Evolutionary conservation across 2,888 invertebrate genomes (phyloP).

Genomic region (Tiphia femorata): DNA sequence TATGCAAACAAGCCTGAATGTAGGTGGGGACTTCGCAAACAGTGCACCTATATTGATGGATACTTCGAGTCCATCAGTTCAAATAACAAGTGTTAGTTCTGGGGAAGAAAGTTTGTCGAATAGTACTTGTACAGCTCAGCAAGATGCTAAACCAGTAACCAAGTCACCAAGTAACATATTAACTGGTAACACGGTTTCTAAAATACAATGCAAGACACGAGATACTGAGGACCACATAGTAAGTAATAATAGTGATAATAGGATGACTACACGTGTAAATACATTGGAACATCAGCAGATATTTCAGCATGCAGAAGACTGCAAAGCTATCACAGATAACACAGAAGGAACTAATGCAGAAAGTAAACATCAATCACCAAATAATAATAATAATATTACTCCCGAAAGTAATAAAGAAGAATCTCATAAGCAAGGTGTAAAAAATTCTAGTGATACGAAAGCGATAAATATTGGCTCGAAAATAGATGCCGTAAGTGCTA

Average conservation of each 20-base stretch:
- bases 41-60: constrained; percentile 5
- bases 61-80: not conserved
- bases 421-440: constrained; percentile 26
- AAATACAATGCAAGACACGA: constrained; percentile 9
- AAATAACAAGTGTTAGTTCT: constrained; percentile 5
- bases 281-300: not conserved
- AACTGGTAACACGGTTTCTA: not conserved
- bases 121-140: constrained; percentile 10
- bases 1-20: not conserved
- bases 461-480: constrained; percentile 55
- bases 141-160: not conserved
- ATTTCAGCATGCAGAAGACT: not conserved
- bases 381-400: constrained; percentile 31
- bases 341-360: not conserved
- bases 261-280: not conserved
- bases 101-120: constrained; percentile 9
- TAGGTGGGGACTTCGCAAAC: constrained; percentile 2
- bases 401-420: constrained; percentile 30
- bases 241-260: not conserved
- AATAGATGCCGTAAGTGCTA: constrained; percentile 63
- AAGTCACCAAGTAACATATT: constrained; percentile 1
- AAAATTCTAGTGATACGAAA: constrained; percentile 24
- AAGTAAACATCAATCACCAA: constrained; percentile 19
- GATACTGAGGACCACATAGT: constrained; percentile 2
- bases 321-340: not conserved